These are phyloP conservation scores for Falco columbarius DNA, from an alignment of 2,797 vertebrate species.

Conservation along the genomic window DNA sequence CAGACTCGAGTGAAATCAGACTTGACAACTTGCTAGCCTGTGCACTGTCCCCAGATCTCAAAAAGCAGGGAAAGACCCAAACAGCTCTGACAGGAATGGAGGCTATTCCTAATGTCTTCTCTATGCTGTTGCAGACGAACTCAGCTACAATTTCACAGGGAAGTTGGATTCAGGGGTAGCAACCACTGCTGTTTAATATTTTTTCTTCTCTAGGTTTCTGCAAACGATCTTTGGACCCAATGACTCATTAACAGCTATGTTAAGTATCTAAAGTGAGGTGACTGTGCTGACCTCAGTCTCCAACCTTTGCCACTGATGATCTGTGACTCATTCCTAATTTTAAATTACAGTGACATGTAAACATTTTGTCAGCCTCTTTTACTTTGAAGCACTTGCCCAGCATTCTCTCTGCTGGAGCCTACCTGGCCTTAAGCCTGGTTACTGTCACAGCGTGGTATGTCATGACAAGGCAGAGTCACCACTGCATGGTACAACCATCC, in stretches of 20 bases:
- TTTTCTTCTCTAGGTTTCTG: background rate
- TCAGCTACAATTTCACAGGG: background rate
- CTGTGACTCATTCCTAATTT: background rate
- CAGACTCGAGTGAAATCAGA: background rate
- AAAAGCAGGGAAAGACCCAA: background rate
- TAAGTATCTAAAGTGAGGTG: background rate
- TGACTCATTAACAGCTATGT: background rate
- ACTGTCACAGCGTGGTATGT: background rate
- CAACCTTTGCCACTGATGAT: background rate
- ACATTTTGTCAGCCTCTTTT: background rate
- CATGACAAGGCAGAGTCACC: background rate
- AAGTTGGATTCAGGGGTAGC: background rate
- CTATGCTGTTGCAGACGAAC: background rate
- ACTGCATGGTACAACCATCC: accelerated
- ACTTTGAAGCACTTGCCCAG: background rate
- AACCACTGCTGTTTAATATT: background rate
- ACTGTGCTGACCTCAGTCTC: background rate
- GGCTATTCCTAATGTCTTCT: background rate
- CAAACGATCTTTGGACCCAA: background rate
- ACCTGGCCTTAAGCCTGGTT: background rate
- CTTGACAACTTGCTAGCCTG: background rate
- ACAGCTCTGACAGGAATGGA: background rate
- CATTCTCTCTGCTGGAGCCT: background rate
- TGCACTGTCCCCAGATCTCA: background rate
- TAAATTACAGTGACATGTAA: background rate